Percentiles rank a stretch among this genome's conserved stretches.
Evolutionary conservation across 2,113 vertebrate species (phyloP).

Genomic region (Heterocephalus glaber): DNA sequence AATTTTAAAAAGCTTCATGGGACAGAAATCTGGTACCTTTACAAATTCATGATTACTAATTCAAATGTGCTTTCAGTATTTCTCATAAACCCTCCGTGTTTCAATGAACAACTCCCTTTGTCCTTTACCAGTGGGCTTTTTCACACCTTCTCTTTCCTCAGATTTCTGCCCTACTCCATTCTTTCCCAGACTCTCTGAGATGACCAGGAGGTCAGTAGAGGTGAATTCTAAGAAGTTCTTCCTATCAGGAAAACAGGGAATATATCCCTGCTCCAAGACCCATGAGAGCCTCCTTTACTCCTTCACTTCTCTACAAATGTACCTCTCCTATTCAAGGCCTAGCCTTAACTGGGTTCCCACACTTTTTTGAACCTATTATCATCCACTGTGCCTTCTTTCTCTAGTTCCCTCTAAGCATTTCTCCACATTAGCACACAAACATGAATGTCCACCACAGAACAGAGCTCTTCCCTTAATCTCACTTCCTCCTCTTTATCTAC

Average conservation of each 20-base stretch:
- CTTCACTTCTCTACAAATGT: not conserved
- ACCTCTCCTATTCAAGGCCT: not conserved
- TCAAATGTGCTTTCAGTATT: not conserved
- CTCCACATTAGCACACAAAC: not conserved
- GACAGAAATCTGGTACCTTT: not conserved
- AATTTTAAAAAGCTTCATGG: not conserved
- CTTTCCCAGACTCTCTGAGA: not conserved
- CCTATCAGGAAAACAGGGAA: not conserved
- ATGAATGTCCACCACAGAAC: not conserved
- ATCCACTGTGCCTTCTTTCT: not conserved
- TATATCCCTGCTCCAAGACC: not conserved
- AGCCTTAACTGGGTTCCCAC: not conserved
- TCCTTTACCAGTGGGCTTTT: not conserved
- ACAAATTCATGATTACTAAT: not conserved
- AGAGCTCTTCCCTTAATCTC: not conserved
- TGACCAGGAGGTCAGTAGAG: not conserved
- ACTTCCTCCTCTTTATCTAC: not conserved
- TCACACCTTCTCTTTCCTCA: not conserved
- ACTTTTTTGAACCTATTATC: not conserved
- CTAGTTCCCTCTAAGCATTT: not conserved
- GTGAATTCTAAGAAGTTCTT: not conserved
- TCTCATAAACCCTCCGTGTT: not conserved
- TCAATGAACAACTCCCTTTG: not conserved
- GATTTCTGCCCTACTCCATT: not conserved
- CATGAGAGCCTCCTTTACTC: not conserved